Percentiles rank a stretch among this genome's conserved stretches.
These are phyloP conservation scores for Noturus placidus DNA, from an alignment of 2,113 vertebrate genomes.

Conservation along the genomic window DNA sequence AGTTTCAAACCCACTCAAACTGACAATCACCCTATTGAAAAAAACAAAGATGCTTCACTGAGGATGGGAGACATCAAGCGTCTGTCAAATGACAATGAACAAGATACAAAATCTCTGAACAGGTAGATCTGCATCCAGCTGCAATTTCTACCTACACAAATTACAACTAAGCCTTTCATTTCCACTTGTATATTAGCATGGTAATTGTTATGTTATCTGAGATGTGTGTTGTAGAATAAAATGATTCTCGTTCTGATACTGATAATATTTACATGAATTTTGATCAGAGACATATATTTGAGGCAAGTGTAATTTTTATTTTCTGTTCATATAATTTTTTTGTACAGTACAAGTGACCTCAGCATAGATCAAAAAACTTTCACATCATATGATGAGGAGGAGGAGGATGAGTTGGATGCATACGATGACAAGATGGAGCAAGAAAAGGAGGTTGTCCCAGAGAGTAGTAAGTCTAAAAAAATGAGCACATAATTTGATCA, in stretches of 20 bases:
- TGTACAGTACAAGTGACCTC: constrained; percentile 47
- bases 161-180: background rate
- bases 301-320: background rate
- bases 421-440: background rate
- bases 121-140: constrained; percentile 41
- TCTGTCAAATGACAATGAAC: background rate
- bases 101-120: constrained; percentile 34
- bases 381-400: constrained; percentile 30
- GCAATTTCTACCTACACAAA: background rate
- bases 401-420: background rate
- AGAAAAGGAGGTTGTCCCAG: constrained; percentile 44
- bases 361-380: constrained; percentile 42
- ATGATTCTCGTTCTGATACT: background rate
- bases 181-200: background rate
- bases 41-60: background rate
- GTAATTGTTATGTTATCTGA: background rate
- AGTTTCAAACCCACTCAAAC: background rate
- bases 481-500: background rate
- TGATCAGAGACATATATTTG: background rate
- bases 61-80: background rate
- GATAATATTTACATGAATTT: background rate
- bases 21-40: background rate
- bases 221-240: background rate
- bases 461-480: constrained; percentile 68
- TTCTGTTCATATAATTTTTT: background rate